These are phyloP conservation scores for Calliphora vomitoria DNA, from an alignment of 2,888 invertebrate genomes.

Conservation along the genomic window DNA sequence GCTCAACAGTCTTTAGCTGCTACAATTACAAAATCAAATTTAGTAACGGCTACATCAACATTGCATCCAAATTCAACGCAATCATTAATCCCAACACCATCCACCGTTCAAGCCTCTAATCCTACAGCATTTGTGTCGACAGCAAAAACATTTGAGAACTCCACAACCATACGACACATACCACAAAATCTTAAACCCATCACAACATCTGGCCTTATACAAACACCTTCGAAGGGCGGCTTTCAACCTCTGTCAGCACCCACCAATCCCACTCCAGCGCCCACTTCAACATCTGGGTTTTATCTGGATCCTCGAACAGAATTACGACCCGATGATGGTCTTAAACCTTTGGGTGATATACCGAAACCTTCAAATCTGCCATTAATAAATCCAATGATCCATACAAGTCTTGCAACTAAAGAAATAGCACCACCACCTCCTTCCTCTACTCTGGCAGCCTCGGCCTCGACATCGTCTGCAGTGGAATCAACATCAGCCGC, in stretches of 20 bases:
- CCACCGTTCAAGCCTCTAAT: conserved; percentile 46
- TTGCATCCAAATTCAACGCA: conserved; percentile 49
- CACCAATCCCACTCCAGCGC: conserved; percentile 29
- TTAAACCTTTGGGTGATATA: conserved; percentile 77
- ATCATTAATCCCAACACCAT: conserved; percentile 25
- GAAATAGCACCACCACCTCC: conserved; percentile 48
- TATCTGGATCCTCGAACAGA: conserved; percentile 76
- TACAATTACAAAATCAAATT: conserved; percentile 43
- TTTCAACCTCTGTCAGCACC: conserved; percentile 63
- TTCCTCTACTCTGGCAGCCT: background rate
- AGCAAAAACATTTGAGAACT: conserved; percentile 70
- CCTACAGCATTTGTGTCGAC: conserved; percentile 68
- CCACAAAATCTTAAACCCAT: conserved; percentile 62
- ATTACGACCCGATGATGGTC: conserved; percentile 78
- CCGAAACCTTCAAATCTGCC: conserved; percentile 54
- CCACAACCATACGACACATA: conserved; percentile 68
- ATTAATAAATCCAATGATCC: background rate
- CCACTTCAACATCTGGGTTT: conserved; percentile 74
- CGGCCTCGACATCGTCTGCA: conserved; percentile 51
- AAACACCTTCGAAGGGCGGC: conserved; percentile 56
- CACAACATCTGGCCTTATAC: conserved; percentile 37
- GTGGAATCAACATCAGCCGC: conserved; percentile 74
- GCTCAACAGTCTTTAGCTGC: conserved; percentile 35
- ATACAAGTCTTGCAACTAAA: conserved; percentile 21
- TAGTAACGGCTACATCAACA: conserved; percentile 44